Base-by-base conservation (phyloP, 2,113 vertebrate species). In the Etheostoma cragini region DNA sequence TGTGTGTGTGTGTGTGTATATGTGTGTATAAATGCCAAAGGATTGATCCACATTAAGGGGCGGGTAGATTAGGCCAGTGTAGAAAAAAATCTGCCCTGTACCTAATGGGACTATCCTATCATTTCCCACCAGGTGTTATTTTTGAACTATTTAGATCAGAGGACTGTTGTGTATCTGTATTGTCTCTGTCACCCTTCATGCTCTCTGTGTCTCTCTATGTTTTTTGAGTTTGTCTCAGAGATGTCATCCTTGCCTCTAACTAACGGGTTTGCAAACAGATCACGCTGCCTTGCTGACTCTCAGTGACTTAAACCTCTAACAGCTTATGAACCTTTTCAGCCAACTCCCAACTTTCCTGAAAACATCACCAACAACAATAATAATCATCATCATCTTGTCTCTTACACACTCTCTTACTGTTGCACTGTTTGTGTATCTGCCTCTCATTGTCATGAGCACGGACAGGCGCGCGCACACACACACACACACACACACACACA, bases 241-340 rank as follows among this genome's bases (percentile, higher is more conserved):
- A 45, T 53, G 12, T 57, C 21, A 33, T 63, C 14, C 19, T 22
- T 66, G 24, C 24, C 4, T 24, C 14, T 33, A 11, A n/a, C 24
- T 24, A 19, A 47, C 72, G 64, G 53, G 68, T 87, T 49, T 72
- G n/a, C 79, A 86, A 84, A 61, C 83, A 64, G 81, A 73, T 81
- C 88, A 73, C 73, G 57, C 81, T 26, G 63, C 50, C 56, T 68
- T 79, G 71, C 85, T 67, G 73, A 87, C 84, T 65, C 62, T 24
- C 52, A 49, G 60, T 64, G 79, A 78, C 76, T 65, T 65, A 84
- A 84, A 81, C 78, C 30, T 76, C 75, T 77, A 19, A 3, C 49
- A 71, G 76, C 71, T 85, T 89, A 86, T 83, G 82, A 87, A 83
- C 66, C 79, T 4, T 73, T 67, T 71, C 72, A 58, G 58, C 80